Base-by-base conservation (phyloP, 2,888 invertebrate species). In the Chymomyza procnemis region DNA sequence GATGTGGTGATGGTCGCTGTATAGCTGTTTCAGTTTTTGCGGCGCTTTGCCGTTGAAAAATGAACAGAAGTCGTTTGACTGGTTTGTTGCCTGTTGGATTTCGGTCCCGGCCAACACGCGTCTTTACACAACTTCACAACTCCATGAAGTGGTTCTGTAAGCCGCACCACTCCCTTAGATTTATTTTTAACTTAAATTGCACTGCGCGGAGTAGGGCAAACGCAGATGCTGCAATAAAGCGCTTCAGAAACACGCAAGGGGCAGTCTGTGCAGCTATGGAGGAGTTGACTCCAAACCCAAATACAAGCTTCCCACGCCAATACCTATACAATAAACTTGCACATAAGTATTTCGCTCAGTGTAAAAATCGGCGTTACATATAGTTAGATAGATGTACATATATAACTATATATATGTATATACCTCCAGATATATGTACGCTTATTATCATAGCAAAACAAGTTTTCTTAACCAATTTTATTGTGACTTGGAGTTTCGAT, bases 31-130 rank as follows among this genome's bases (percentile, higher is more conserved):
- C 52, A 48, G 56, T 66, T 57, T 66, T 12, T 26, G 50, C 62
- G 66, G 26, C 63, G 63, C 77, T 74, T 88, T 85, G 88, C 80
- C 80, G 34, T 41, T 41, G 74, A 61, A 83, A n/a, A 87, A 87
- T 80, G 74, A 83, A 79, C 87, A 88, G 88, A 81, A 88, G 88
- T 88, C 75, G 78, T 64, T 79, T 69, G 85, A 76, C 82, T 72
- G 82, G 82, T 87, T 74, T 58, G 54, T 66, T 56, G 62, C 76
- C 71, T 71, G 67, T 73, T 79, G 67, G 73, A 72, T 74, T 78
- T 74, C 57, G 74, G 71, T 22, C 19, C 50, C 26, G 50, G 16
- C 16, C 16, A 50, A 50, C 50, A 50, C 50, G 50, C 50, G 50
- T 19, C 50, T 50, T 50, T 50, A 18, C 19, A 18, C 19, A 18